Percentiles rank a stretch among this genome's conserved stretches.
Evolutionary conservation across 2,888 invertebrate genomes (phyloP).

Genomic region (Dioctria rufipes): DNA sequence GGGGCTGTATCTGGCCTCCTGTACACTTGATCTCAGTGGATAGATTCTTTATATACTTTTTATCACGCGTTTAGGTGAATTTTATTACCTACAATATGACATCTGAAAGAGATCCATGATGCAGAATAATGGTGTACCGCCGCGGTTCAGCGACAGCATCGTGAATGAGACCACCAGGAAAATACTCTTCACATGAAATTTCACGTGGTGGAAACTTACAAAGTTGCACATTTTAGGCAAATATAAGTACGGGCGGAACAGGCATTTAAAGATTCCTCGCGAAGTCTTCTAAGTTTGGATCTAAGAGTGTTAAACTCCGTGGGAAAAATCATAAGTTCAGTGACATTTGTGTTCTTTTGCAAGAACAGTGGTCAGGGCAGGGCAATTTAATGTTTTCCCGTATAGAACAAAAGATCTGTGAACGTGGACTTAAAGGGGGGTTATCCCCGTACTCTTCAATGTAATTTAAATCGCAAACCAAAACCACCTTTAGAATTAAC

Average conservation of each 20-base stretch:
- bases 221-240: no score
- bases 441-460: background rate
- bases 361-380: background rate
- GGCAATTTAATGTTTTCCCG: background rate
- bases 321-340: no score
- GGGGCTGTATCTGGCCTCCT: no score
- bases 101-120: background rate
- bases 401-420: background rate
- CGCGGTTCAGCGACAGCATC: background rate
- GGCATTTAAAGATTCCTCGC: no score
- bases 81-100: background rate
- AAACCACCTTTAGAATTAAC: background rate
- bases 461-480: slow-evolving; percentile 11
- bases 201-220: background rate
- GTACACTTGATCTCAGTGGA: no score
- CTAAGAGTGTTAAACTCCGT: no score
- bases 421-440: background rate
- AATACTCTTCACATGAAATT: background rate
- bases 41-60: no score
- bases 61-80: background rate
- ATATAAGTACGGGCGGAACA: no score
- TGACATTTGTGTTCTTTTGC: no score
- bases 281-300: no score
- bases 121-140: background rate
- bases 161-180: background rate